phyloP scores from a whole-genome alignment of 1,140 invertebrate species.

The Ostrea edulis region DNA sequence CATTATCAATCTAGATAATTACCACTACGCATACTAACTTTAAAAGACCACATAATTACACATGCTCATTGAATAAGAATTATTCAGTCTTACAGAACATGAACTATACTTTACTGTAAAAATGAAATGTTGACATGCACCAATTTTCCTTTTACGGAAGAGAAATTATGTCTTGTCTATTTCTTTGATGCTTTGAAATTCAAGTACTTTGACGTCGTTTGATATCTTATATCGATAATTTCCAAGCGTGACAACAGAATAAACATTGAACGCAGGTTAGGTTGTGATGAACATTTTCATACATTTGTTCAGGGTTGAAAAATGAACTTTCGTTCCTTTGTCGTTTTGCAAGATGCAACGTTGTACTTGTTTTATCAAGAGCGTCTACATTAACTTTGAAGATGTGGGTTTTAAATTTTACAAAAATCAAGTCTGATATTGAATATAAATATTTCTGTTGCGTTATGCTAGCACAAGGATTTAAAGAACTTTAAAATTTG shows the following conservation, averaged over 20 bases:
- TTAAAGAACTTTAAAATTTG: neutral
- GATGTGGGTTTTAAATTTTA: neutral
- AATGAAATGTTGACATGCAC: neutral
- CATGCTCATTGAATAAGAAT: neutral
- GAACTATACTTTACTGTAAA: neutral
- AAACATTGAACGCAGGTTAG: no score
- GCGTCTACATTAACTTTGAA: neutral
- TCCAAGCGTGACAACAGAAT: neutral
- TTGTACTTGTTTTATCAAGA: neutral
- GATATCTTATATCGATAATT: neutral
- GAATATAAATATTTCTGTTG: neutral
- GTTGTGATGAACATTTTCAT: no score
- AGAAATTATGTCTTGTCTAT: neutral
- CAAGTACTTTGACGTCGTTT: neutral
- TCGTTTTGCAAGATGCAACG: neutral
- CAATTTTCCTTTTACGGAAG: neutral
- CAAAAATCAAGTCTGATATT: neutral
- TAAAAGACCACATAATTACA: neutral
- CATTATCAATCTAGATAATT: slow-evolving; percentile 3
- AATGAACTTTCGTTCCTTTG: no score
- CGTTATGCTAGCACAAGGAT: neutral
- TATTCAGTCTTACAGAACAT: neutral
- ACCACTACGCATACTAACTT: neutral
- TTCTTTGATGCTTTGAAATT: neutral
- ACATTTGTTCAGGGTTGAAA: no score